Evolutionary conservation across 2,113 vertebrate genomes (phyloP).

Genomic region (Lampris megalopsis): DNA sequence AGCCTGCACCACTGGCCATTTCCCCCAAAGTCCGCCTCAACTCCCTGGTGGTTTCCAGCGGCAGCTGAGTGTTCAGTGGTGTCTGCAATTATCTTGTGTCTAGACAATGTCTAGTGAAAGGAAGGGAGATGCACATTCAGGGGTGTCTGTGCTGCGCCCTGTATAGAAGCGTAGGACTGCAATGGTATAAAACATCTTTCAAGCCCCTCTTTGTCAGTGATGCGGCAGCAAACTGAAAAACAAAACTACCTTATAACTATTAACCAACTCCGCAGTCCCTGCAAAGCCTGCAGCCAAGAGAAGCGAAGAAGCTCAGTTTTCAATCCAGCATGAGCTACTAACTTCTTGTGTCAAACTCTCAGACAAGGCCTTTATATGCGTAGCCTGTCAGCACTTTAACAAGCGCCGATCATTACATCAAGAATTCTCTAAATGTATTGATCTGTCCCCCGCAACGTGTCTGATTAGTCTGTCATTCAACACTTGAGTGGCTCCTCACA

Average conservation of each 20-base stretch:
- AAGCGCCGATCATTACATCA: no score
- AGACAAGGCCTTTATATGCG: no score
- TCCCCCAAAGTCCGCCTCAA: conserved; percentile 89
- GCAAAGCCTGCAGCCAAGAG: conserved; percentile 2
- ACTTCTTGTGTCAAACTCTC: not conserved
- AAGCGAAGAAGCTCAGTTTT: not conserved
- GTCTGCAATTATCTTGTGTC: conserved; percentile 94
- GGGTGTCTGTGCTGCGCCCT: conserved; percentile 40
- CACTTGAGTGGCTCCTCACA: no score
- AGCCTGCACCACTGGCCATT: conserved; percentile 63
- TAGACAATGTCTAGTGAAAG: conserved; percentile 95
- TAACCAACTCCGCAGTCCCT: not conserved
- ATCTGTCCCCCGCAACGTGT: no score
- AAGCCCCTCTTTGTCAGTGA: conserved; percentile 30
- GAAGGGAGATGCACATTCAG: conserved; percentile 71
- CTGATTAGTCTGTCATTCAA: no score
- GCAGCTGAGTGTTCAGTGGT: conserved; percentile 91
- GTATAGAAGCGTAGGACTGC: conserved; percentile 53
- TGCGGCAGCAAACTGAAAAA: conserved; percentile 44
- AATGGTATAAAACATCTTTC: conserved; percentile 43
- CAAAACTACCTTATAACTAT: conserved; percentile 23
- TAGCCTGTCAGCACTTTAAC: no score
- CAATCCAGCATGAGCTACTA: not conserved
- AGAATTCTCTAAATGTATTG: no score
- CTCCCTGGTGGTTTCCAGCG: conserved; percentile 83